Conservation (phyloP, 30 jellyfish, hydroid and myxozoan genomes). For the Rhopilema esculentum region DNA sequence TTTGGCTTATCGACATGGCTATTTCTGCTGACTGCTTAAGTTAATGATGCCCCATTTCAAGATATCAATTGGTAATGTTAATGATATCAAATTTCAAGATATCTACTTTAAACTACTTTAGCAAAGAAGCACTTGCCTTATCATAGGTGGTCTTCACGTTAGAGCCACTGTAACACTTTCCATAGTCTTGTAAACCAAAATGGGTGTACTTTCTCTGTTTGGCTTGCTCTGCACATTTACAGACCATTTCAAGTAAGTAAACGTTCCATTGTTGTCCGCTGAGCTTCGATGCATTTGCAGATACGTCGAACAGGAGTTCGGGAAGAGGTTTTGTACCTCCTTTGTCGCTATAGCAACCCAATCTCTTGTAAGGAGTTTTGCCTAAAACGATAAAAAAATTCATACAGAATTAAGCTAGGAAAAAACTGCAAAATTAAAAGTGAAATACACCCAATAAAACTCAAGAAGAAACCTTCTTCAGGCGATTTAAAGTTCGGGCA, state of each 20-base stretch:
- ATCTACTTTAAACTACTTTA: too few species aligned
- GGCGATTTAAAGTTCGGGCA: too few species aligned
- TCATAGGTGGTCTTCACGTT: conserved; percentile 63
- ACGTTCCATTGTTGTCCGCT: conserved; percentile 55
- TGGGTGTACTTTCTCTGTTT: conserved; percentile 75
- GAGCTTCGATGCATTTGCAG: conserved; percentile 73
- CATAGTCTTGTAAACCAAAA: conserved; percentile 85
- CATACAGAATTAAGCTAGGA: not conserved
- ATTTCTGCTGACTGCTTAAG: too few species aligned
- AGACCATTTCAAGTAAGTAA: conserved; percentile 74
- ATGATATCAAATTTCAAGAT: too few species aligned
- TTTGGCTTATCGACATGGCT: too few species aligned
- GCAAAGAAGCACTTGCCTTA: conserved; percentile 45
- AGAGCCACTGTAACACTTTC: conserved; percentile 88
- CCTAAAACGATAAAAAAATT: conserved; percentile 15
- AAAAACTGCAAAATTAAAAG: not conserved
- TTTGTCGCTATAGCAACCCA: conserved; percentile 78
- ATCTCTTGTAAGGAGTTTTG: conserved; percentile 54
- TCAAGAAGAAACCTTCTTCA: too few species aligned
- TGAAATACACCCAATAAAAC: not conserved
- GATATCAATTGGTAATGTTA: too few species aligned
- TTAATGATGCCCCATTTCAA: too few species aligned
- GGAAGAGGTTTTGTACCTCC: conserved; percentile 80
- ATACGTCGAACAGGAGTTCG: conserved; percentile 77
- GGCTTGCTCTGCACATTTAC: conserved; percentile 82